Base-by-base conservation (phyloP, 2,113 vertebrate species). In the Trematomus loennbergii region DNA sequence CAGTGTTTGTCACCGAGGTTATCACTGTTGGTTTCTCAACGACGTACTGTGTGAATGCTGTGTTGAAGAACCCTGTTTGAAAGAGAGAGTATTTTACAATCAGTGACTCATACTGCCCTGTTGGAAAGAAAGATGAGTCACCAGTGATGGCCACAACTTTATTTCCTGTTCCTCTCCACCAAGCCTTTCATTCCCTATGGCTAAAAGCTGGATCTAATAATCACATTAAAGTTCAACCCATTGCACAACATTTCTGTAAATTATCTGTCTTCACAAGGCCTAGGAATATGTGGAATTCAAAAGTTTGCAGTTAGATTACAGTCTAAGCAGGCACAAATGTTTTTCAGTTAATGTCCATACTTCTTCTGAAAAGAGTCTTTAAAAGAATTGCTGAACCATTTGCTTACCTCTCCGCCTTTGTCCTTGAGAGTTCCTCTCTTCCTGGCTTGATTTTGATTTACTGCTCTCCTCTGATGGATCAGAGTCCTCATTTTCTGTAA, bases 401-500 rank as follows among this genome's bases (percentile, higher is more conserved):
- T 15, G 29, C 22, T 6, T 94, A 97, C 96, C 93, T 60, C 87
- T 93, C 57, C 82, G 52, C 0, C 92, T 93, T 82, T 93, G 95
- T 84, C 93, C 94, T 0, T 95, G 90, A 52, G 81, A 62, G 0
- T 80, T 93, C 43, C 82, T 95, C 46, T 97, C 96, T 62, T 99
- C 96, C 0, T 95, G 95, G 79, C 94, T 96, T 50, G 95, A 95
- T 82, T 96, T 97, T 1, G 96, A 96, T 94, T 94, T 97, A 46
- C 93, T 96, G 88, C 96, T 98, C 72, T 97, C 96, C 48, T 96
- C 79, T 1, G 96, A 96, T 59, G 96, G 93, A 54, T 96, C 92
- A 1, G 95, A 95, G 50, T 94, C 94, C 78, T 97, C 97, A 91
- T 95, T 98, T 88, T 98, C 97, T 99, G 92, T 79, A 81, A 91